Conservation (phyloP, 2,113 vertebrate species). For the Gadus chalcogrammus region DNA sequence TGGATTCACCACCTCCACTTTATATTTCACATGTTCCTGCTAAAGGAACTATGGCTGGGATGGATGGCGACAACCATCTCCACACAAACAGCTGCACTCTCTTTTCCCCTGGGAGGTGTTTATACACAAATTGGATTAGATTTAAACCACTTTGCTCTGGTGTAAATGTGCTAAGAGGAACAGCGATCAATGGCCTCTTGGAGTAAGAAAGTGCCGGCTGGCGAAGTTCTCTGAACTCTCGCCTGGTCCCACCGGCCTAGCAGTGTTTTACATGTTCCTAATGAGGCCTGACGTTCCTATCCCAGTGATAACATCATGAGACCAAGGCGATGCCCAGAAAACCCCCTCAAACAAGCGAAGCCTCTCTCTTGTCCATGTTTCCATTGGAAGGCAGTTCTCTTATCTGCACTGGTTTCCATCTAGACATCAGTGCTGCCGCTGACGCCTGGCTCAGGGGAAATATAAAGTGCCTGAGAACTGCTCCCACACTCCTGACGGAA, state of each 20-base stretch:
- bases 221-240: not conserved
- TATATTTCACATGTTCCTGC: conserved; percentile 45
- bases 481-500: conserved; percentile 19
- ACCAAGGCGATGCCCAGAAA: conserved; percentile 1
- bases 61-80: conserved; percentile 11
- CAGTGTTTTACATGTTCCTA: conserved; percentile 12
- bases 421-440: conserved; percentile 4
- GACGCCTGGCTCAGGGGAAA: conserved; percentile 3
- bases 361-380: conserved; percentile 35
- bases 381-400: conserved; percentile 36
- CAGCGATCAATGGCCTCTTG: not conserved
- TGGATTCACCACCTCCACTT: conserved; percentile 28
- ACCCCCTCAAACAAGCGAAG: conserved; percentile 24
- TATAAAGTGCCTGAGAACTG: not conserved
- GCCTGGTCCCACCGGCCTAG: not conserved
- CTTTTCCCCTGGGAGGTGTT: not conserved
- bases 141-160: not conserved
- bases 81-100: conserved; percentile 7
- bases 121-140: conserved; percentile 10
- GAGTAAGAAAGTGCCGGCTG: conserved; percentile 3
- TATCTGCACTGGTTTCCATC: conserved; percentile 20
- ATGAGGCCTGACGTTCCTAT: conserved; percentile 8
- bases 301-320: conserved; percentile 18
- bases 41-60: conserved; percentile 32
- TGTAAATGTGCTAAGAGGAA: not conserved